Evolutionary conservation across 2,113 vertebrate genomes (phyloP).

Genomic region (Indicator maculatus): DNA sequence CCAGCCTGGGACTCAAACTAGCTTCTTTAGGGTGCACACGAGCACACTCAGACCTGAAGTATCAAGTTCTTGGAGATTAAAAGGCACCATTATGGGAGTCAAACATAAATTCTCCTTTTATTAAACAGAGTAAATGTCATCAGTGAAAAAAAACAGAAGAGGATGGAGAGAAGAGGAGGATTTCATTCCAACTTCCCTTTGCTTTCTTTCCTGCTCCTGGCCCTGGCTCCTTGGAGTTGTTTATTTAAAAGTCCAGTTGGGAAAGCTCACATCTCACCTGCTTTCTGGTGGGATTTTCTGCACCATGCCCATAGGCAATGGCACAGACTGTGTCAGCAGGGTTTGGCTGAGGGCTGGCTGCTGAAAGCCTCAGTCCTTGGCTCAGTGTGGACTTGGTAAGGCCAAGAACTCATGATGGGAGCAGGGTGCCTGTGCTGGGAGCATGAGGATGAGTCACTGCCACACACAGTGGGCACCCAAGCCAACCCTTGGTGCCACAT

Average conservation of each 20-base stretch:
- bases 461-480: neutral
- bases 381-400: rapidly evolving
- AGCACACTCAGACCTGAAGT: neutral
- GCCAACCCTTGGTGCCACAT: neutral
- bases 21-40: neutral
- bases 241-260: conserved; percentile 26
- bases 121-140: conserved; percentile 70
- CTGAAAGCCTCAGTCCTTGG: rapidly evolving
- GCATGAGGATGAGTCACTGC: neutral
- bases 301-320: neutral
- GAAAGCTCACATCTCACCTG: conserved; percentile 6
- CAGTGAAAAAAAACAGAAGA: conserved; percentile 60
- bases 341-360: neutral
- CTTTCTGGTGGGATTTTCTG: conserved; percentile 2
- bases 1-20: neutral
- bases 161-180: conserved; percentile 33
- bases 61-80: neutral
- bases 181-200: conserved; percentile 49
- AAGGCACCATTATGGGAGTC: conserved; percentile 44
- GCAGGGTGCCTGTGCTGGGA: neutral
- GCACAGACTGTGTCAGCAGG: neutral
- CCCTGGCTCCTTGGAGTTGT: neutral
- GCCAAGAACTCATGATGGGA: neutral
- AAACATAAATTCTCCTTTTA: conserved; percentile 67
- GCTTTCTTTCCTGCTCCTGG: neutral